Evolutionary conservation across 2,797 vertebrate species (phyloP).

Genomic region (Rhinella marina): DNA sequence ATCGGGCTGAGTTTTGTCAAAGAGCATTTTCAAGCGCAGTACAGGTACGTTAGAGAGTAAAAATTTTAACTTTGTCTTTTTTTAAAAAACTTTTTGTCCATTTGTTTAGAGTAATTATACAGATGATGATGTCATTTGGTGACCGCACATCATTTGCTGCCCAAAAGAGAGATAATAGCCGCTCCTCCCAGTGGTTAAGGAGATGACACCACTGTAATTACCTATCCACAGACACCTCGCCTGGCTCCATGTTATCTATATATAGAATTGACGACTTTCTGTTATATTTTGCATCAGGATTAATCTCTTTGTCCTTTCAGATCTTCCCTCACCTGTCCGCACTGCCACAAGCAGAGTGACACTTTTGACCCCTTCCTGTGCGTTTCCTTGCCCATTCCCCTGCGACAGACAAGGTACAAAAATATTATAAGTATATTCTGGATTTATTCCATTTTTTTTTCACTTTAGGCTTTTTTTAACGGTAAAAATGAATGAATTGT

Average conservation of each 20-base stretch:
- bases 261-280: not conserved
- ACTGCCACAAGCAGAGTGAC: constrained; percentile 95
- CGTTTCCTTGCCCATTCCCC: constrained; percentile 90
- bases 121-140: not conserved
- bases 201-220: constrained; percentile 41
- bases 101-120: not conserved
- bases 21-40: constrained; percentile 95
- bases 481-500: not conserved
- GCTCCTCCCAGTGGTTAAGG: not conserved
- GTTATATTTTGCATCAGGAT: not conserved
- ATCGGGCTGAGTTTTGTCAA: constrained; percentile 88
- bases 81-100: not conserved
- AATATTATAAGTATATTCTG: not conserved
- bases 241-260: constrained; percentile 32
- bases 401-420: constrained; percentile 89
- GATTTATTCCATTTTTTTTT: not conserved
- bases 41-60: constrained; percentile 78
- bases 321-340: constrained; percentile 94
- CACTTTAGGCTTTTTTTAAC: not conserved
- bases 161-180: not conserved
- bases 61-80: not conserved
- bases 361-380: constrained; percentile 93
- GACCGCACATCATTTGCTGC: not conserved
- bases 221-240: constrained; percentile 16
- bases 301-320: constrained; percentile 68